Base-by-base conservation (phyloP, 2,797 vertebrate genomes). In the Aulostomus chinensis region DNA sequence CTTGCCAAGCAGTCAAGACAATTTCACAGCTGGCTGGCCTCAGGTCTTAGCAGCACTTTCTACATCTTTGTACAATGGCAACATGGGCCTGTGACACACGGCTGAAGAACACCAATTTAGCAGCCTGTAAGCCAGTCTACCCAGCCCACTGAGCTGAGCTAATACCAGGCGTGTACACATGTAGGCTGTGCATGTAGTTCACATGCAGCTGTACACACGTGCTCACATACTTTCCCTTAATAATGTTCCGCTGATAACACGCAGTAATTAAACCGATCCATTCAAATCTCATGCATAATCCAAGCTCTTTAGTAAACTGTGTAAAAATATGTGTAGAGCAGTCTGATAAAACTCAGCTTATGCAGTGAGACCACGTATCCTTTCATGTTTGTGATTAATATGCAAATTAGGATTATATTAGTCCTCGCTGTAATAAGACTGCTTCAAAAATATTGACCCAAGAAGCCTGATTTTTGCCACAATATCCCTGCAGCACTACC, bases 1-100 rank as follows among this genome's bases (percentile, higher is more conserved):
- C 64, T 73, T 41, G 48, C 69, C 77, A 58, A 74, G 71, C 57
- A 76, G 79, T 68, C 25, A 47, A 80, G 69, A 84, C 85, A 86
- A 88, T 88, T 88, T 88, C 84, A 88, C 85, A 86, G 85, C 81
- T 82, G 83, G 78, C 73, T 82, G 46, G 78, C 67, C 83, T 63
- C 83, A 81, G 80, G 81, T 85, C 80, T 89, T 85, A 86, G 78
- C 46, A 38, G 68, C 51, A 51, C 68, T 59, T 75, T 79, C 68
- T 71, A 40, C 79, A 78, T 86, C 76, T 73, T 76, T 69, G 60
- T 75, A 86, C 83, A 83, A 73, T 70, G 64, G 67, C 73, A 68
- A 85, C 68, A 41, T 63, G 41, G 52, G 56, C 65, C 56, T 50
- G 75, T 60, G 66, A 81, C 80, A 78, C 81, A 55, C 52, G 53